These are phyloP conservation scores for Atractosteus spatula DNA, from an alignment of 2,113 vertebrate species.

Conservation along the genomic window DNA sequence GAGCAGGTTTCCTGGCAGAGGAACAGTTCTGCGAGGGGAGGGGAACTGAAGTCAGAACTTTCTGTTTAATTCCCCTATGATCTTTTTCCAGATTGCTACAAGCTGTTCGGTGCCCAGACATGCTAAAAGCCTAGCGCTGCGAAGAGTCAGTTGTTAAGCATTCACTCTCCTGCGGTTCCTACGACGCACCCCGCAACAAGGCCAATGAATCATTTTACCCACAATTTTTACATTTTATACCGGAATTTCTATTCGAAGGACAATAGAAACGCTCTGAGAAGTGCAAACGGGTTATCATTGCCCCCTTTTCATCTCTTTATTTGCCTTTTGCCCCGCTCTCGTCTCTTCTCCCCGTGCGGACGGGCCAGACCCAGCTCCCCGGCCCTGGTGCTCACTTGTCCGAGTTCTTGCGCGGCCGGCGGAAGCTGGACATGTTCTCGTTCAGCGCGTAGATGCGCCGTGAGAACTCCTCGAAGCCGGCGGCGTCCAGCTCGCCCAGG, in stretches of 20 bases:
- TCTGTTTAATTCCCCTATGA: neutral
- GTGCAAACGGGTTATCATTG: conserved; percentile 74
- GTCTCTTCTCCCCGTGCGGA: neutral
- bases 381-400: conserved; percentile 77
- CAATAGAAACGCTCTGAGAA: conserved; percentile 71
- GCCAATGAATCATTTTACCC: conserved; percentile 30
- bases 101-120: conserved; percentile 4
- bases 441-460: conserved; percentile 94
- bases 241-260: conserved; percentile 49
- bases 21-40: neutral
- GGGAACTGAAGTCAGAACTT: neutral
- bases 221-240: conserved; percentile 35
- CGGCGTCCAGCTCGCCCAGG: conserved; percentile 78
- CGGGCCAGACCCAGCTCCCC: neutral
- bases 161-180: conserved; percentile 3
- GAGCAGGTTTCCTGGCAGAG: neutral
- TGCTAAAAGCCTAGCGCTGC: conserved; percentile 4
- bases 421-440: conserved; percentile 90
- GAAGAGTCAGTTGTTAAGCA: neutral
- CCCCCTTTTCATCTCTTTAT: conserved; percentile 36
- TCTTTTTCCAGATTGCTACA: conserved; percentile 3
- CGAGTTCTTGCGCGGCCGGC: conserved; percentile 85
- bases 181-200: conserved; percentile 51
- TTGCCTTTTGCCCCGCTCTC: conserved; percentile 21
- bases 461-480: conserved; percentile 90